Conservation (phyloP, 2,797 vertebrate species). For the Oryzias dopingdopingensis region DNA sequence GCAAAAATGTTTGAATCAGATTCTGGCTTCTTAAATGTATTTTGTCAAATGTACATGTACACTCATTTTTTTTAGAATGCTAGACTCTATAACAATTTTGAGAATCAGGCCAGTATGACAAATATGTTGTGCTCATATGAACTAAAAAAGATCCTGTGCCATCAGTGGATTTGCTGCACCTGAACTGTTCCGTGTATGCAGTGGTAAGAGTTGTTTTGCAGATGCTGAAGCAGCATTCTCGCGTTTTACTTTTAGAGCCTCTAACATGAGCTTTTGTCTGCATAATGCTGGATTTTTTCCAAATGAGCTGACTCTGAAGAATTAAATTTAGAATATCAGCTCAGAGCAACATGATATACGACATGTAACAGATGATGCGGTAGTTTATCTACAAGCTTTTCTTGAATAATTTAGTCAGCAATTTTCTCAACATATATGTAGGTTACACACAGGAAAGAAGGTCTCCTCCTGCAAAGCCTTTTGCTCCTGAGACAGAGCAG, state of each 20-base stretch:
- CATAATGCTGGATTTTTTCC: conserved; percentile 32
- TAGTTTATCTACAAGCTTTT: background rate
- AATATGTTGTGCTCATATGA: background rate
- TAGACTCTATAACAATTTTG: too few relatives aligned
- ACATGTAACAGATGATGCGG: conserved; percentile 8
- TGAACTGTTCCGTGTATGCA: background rate
- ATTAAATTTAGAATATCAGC: conserved; percentile 40
- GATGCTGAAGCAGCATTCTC: conserved; percentile 41
- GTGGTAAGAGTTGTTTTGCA: conserved; percentile 14
- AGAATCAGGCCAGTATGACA: background rate
- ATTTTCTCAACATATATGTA: conserved; percentile 1
- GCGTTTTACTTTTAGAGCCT: conserved; percentile 19
- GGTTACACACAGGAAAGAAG: too few relatives aligned
- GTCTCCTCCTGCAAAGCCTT: too few relatives aligned
- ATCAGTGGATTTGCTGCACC: background rate
- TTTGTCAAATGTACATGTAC: too few relatives aligned
- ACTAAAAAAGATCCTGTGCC: background rate
- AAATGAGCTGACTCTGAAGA: conserved; percentile 53
- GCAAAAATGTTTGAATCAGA: too few relatives aligned
- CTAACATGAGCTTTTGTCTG: conserved; percentile 29
- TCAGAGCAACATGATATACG: conserved; percentile 24
- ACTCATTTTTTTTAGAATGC: too few relatives aligned
- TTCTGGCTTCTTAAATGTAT: too few relatives aligned
- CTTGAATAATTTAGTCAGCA: conserved; percentile 1
- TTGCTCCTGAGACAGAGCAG: too few relatives aligned